These are phyloP conservation scores for Nycteola revayana DNA, from an alignment of 2,888 invertebrate species.

Conservation along the genomic window DNA sequence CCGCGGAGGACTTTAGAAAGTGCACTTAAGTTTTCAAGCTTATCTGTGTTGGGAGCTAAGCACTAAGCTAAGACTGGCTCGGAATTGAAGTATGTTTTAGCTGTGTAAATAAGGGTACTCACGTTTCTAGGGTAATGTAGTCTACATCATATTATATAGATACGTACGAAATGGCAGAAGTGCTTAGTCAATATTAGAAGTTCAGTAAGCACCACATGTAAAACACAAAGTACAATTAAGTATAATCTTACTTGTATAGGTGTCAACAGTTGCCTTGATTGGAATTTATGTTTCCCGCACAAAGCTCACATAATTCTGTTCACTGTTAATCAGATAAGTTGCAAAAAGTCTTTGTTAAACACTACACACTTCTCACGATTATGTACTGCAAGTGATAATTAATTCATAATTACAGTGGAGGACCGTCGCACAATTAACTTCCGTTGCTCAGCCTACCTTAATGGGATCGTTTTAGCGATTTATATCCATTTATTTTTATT, in stretches of 20 bases:
- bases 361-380: conserved; percentile 58
- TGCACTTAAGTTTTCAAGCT: conserved; percentile 6
- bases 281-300: no score
- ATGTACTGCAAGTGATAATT: conserved; percentile 54
- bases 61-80: neutral
- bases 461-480: conserved; percentile 60
- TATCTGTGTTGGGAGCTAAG: neutral
- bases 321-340: conserved; percentile 52
- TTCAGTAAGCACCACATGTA: no score
- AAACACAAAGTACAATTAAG: no score
- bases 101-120: no score
- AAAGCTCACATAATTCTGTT: conserved; percentile 43
- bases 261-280: no score
- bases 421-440: conserved; percentile 63
- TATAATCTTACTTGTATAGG: no score
- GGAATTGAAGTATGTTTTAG: no score
- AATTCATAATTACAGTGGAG: conserved; percentile 50
- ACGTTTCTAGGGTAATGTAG: no score
- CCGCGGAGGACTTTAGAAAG: conserved; percentile 9
- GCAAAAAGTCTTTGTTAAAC: conserved; percentile 37
- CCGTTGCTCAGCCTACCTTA: conserved; percentile 61
- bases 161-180: no score
- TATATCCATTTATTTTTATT: conserved; percentile 7
- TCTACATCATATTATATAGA: no score
- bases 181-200: no score